These are phyloP conservation scores for Himalopsyche kuldschensis DNA, from an alignment of 2,888 invertebrate species.

Conservation along the genomic window DNA sequence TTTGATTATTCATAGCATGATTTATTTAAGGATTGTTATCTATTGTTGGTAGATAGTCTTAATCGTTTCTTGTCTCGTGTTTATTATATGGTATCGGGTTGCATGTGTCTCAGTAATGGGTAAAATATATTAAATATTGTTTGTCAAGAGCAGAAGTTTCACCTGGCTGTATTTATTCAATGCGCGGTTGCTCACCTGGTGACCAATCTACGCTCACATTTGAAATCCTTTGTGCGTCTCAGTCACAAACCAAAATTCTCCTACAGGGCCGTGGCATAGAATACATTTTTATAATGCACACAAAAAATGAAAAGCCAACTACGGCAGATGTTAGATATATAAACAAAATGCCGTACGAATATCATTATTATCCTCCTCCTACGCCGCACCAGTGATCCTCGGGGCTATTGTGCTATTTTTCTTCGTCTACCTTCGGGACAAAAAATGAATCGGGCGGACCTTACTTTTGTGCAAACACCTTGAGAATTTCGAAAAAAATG, in stretches of 20 bases:
- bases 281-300: conserved; percentile 33
- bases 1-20: too few relatives aligned
- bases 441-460: conserved; percentile 37
- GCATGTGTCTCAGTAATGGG: neutral
- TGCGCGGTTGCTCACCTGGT: conserved; percentile 33
- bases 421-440: conserved; percentile 3
- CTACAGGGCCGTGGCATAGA: conserved; percentile 28
- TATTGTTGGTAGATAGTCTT: too few relatives aligned
- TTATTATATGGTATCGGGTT: too few relatives aligned
- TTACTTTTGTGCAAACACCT: conserved; percentile 39
- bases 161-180: conserved; percentile 24
- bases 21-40: too few relatives aligned
- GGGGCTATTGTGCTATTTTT: conserved; percentile 22
- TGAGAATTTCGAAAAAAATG: conserved; percentile 19
- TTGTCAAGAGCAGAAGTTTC: neutral
- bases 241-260: conserved; percentile 20
- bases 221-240: conserved; percentile 36
- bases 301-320: conserved; percentile 26
- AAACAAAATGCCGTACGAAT: conserved; percentile 26
- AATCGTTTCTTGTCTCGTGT: too few relatives aligned
- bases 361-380: conserved; percentile 23
- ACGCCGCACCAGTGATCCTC: conserved; percentile 19
- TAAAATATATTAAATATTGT: neutral
- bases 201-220: conserved; percentile 31
- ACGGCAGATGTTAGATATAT: conserved; percentile 35